A percentile compares a stretch with the other conserved stretches of the same genome.
These are phyloP conservation scores for Sinohyriopsis cumingii DNA, from an alignment of 2,888 invertebrate genomes.

Conservation along the genomic window DNA sequence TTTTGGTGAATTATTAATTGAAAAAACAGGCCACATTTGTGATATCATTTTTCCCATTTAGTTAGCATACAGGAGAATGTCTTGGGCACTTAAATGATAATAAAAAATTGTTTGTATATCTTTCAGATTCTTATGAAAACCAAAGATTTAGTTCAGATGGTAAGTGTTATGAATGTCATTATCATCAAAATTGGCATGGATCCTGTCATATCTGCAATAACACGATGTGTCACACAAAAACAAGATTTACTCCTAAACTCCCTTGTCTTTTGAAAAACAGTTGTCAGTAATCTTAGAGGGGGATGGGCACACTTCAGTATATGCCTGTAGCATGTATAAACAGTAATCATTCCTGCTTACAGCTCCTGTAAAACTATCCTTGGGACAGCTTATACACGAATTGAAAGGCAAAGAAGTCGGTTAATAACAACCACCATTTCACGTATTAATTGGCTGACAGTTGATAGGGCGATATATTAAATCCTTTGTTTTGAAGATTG, in stretches of 20 bases:
- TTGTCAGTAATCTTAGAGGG: neutral
- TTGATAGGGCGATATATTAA: no score
- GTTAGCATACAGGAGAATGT: neutral
- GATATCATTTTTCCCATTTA: neutral
- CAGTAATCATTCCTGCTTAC: no score
- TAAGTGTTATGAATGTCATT: conserved; percentile 38
- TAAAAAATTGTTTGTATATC: conserved; percentile 5
- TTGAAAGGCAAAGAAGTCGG: no score
- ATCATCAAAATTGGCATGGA: neutral
- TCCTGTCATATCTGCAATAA: neutral
- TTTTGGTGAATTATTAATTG: no score
- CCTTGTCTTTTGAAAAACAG: no score
- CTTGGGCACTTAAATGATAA: neutral
- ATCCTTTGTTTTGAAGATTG: no score
- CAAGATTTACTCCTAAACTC: neutral
- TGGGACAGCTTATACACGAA: no score
- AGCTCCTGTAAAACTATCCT: no score
- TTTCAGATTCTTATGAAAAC: conserved; percentile 84
- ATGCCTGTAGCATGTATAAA: neutral
- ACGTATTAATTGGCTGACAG: no score
- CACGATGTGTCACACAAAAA: neutral
- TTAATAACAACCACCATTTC: no score
- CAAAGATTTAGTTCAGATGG: conserved; percentile 87
- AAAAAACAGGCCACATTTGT: neutral
- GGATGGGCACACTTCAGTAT: neutral